Evolutionary conservation across 2,888 invertebrate genomes (phyloP).

Genomic region (Meiosimyza platycephala): DNA sequence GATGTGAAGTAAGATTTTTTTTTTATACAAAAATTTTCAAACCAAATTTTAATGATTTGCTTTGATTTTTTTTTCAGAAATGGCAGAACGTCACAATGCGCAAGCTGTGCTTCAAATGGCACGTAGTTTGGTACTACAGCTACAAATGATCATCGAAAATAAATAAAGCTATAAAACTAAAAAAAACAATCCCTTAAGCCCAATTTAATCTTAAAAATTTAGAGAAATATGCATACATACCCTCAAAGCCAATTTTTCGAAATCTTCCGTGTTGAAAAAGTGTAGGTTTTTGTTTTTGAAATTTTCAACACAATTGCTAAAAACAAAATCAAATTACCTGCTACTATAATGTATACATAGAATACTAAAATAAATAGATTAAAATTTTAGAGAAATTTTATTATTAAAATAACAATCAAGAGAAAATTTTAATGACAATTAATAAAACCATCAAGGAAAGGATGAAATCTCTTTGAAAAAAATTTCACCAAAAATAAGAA

Average conservation of each 20-base stretch:
- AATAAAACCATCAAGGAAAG: slow-evolving; percentile 7
- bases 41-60: neutral
- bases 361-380: neutral
- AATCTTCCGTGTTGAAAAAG: slow-evolving; percentile 32
- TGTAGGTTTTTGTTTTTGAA: neutral
- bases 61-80: slow-evolving; percentile 74
- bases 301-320: slow-evolving; percentile 12
- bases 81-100: slow-evolving; percentile 95
- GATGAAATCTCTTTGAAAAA: slow-evolving; percentile 35
- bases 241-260: slow-evolving; percentile 23
- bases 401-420: slow-evolving; percentile 16
- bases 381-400: slow-evolving; percentile 25
- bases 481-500: slow-evolving; percentile 22
- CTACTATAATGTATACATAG: slow-evolving; percentile 5
- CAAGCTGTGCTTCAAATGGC: slow-evolving; percentile 84
- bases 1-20: too few species aligned
- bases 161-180: slow-evolving; percentile 71
- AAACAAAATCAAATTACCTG: slow-evolving; percentile 3
- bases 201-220: neutral
- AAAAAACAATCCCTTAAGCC: neutral
- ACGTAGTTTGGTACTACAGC: slow-evolving; percentile 85
- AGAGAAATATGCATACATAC: neutral
- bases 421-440: slow-evolving; percentile 19
- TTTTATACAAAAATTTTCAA: neutral
- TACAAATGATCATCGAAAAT: slow-evolving; percentile 93